Evolutionary conservation across 2,113 vertebrate genomes (phyloP).

Genomic region (Tachysurus vachellii): DNA sequence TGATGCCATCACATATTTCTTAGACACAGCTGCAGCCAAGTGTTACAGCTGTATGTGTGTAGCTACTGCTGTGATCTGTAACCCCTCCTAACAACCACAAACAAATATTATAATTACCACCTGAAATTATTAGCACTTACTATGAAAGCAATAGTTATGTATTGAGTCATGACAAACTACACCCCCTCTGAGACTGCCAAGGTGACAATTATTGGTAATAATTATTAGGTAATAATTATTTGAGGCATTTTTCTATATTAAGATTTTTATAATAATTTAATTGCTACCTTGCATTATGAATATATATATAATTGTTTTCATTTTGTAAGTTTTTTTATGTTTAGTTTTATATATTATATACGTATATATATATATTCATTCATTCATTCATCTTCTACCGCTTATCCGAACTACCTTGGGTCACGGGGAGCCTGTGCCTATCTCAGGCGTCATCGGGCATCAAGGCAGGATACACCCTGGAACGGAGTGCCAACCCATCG

Average conservation of each 20-base stretch:
- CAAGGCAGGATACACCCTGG: no score
- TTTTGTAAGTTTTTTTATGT: not conserved
- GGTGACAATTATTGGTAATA: not conserved
- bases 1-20: constrained; percentile 26
- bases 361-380: no score
- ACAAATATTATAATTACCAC: not conserved
- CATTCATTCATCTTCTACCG: no score
- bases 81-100: constrained; percentile 29
- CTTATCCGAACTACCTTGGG: no score
- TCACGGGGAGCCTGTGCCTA: no score
- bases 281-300: not conserved
- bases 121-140: not conserved
- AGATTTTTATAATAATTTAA: not conserved
- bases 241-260: not conserved
- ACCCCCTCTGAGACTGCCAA: not conserved
- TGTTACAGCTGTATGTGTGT: not conserved
- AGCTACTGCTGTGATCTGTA: not conserved
- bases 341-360: not conserved
- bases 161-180: not conserved
- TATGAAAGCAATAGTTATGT: not conserved
- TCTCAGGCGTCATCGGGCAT: no score
- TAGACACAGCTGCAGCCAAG: not conserved
- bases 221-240: not conserved
- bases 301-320: not conserved
- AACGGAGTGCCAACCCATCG: no score